Conservation (phyloP, 2,888 invertebrate species). For the Erynnis tages region DNA sequence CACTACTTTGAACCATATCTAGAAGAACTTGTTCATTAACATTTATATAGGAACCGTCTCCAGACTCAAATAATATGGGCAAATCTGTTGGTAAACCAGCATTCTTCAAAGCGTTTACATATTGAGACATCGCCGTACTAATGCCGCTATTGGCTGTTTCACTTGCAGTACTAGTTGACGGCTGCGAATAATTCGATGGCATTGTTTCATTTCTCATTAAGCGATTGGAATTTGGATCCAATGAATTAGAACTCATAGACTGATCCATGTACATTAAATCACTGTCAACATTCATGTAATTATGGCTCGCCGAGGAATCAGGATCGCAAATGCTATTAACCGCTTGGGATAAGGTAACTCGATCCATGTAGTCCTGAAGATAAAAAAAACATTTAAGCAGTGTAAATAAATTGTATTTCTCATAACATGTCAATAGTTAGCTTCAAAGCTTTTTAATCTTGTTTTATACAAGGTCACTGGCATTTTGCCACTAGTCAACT, state of each 20-base stretch:
- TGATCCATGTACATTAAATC: constrained; percentile 73
- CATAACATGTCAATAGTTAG: no score
- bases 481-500: no score
- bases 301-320: constrained; percentile 50
- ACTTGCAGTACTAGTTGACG: constrained; percentile 46
- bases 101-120: constrained; percentile 72
- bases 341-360: constrained; percentile 68
- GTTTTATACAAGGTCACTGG: no score
- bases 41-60: constrained; percentile 83
- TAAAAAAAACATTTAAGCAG: constrained; percentile 31
- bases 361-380: constrained; percentile 70
- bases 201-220: constrained; percentile 55
- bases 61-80: constrained; percentile 84
- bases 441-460: no score
- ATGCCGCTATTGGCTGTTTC: constrained; percentile 52
- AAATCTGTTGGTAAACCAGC: constrained; percentile 72
- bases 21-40: constrained; percentile 84
- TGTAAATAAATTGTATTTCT: no score
- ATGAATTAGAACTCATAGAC: constrained; percentile 55
- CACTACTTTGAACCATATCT: constrained; percentile 77
- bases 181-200: constrained; percentile 54
- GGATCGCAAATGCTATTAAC: constrained; percentile 73
- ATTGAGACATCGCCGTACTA: constrained; percentile 72
- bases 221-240: constrained; percentile 56
- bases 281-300: constrained; percentile 65